Conservation (phyloP, 2,888 invertebrate genomes). For the Microctonus brassicae region DNA sequence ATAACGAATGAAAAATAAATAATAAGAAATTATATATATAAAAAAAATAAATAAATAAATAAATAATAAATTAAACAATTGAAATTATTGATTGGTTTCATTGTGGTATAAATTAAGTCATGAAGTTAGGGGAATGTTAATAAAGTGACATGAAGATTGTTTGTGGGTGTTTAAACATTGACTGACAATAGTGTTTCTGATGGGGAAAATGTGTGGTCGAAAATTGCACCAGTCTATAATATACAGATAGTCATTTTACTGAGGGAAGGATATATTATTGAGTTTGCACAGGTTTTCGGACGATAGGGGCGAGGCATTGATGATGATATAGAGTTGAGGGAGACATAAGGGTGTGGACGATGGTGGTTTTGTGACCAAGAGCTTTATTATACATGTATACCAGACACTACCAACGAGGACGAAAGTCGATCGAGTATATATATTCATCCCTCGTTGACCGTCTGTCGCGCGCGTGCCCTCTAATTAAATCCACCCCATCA, state of each 20-base stretch:
- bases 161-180: not conserved
- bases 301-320: not conserved
- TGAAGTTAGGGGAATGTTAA: not conserved
- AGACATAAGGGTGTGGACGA: slow-evolving; percentile 5
- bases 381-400: not conserved
- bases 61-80: too few species aligned
- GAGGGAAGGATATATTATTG: slow-evolving; percentile 42
- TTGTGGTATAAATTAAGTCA: not conserved
- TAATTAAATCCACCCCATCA: slow-evolving; percentile 14
- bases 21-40: too few species aligned
- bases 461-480: slow-evolving; percentile 6
- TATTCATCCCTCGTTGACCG: slow-evolving; percentile 22
- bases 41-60: too few species aligned
- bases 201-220: not conserved
- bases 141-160: not conserved
- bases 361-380: not conserved
- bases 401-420: too few species aligned
- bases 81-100: too few species aligned
- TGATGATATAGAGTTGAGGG: slow-evolving; percentile 8
- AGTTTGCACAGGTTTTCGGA: slow-evolving; percentile 42
- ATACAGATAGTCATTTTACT: not conserved
- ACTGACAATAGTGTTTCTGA: not conserved
- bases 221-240: not conserved
- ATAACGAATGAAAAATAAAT: too few species aligned
- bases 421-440: slow-evolving; percentile 30